These are phyloP conservation scores for Pimpla rufipes DNA, from an alignment of 2,888 invertebrate species.

Conservation along the genomic window DNA sequence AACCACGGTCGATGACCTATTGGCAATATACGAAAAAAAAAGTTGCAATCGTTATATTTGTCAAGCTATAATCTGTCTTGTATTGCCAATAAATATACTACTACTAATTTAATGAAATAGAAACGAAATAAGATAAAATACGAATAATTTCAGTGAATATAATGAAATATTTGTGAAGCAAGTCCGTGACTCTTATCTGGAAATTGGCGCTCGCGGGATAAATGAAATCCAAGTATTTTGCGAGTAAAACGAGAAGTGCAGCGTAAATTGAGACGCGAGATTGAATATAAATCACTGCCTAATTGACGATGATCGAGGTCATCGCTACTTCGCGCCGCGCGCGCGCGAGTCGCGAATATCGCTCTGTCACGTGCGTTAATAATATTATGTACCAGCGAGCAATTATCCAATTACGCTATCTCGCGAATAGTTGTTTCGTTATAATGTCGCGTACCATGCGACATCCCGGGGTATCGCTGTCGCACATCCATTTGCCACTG, in stretches of 20 bases:
- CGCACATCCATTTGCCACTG: neutral
- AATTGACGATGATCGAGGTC: constrained; percentile 52
- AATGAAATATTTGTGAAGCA: no score
- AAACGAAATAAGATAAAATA: no score
- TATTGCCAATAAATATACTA: no score
- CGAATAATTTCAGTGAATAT: no score
- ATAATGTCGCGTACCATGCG: constrained; percentile 13
- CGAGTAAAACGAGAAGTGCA: neutral
- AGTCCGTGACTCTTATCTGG: neutral
- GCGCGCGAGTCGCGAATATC: constrained; percentile 34
- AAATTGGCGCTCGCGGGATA: neutral
- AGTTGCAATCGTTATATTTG: no score
- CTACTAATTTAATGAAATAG: no score
- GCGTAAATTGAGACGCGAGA: neutral
- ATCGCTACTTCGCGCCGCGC: constrained; percentile 1
- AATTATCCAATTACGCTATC: constrained; percentile 25
- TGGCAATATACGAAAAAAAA: no score
- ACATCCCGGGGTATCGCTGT: neutral
- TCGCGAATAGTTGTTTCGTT: constrained; percentile 25
- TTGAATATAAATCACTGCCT: constrained; percentile 44
- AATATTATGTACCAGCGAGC: constrained; percentile 1
- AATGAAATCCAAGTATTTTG: neutral
- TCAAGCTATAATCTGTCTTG: no score
- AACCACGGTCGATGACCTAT: no score
- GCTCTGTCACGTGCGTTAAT: constrained; percentile 40